Conservation (phyloP, 64 coral and sea anemone species). For the Cladopsammia gracilis region DNA sequence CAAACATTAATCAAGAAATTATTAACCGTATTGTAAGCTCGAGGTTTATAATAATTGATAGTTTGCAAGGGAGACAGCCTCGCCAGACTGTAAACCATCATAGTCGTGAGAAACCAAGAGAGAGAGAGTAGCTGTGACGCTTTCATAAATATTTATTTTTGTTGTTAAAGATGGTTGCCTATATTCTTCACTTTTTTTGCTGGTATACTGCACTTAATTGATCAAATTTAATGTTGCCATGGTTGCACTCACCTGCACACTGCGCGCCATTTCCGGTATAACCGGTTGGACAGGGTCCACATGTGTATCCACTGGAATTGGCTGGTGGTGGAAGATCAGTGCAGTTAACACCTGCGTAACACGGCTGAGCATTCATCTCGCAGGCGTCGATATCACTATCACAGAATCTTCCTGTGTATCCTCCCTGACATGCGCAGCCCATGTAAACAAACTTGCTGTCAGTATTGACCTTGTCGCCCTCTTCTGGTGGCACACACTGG, state of each 20-base stretch:
- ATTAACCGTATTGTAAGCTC: too few species aligned
- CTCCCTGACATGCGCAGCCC: constrained; percentile 24
- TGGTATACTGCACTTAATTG: too few species aligned
- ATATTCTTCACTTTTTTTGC: too few species aligned
- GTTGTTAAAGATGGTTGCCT: too few species aligned
- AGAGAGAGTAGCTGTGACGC: too few species aligned
- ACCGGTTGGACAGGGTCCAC: constrained; percentile 24
- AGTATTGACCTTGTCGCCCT: constrained; percentile 16
- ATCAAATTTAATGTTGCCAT: too few species aligned
- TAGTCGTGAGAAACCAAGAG: too few species aligned
- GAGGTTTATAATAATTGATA: too few species aligned
- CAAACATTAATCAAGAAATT: too few species aligned
- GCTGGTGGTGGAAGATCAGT: constrained; percentile 34
- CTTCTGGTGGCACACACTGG: constrained; percentile 12
- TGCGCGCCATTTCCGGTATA: background rate
- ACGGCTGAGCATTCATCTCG: constrained; percentile 40
- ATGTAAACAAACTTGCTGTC: constrained; percentile 21
- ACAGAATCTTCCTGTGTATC: constrained; percentile 57
- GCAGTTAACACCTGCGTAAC: constrained; percentile 39
- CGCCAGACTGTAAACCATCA: too few species aligned
- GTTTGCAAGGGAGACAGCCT: too few species aligned
- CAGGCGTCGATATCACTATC: constrained; percentile 59
- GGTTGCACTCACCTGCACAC: background rate
- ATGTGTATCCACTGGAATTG: constrained; percentile 38
- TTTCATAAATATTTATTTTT: too few species aligned